A percentile compares a stretch with the other conserved stretches of the same genome.
Evolutionary conservation across 2,888 invertebrate genomes (phyloP).

Genomic region (Euclidia mi): DNA sequence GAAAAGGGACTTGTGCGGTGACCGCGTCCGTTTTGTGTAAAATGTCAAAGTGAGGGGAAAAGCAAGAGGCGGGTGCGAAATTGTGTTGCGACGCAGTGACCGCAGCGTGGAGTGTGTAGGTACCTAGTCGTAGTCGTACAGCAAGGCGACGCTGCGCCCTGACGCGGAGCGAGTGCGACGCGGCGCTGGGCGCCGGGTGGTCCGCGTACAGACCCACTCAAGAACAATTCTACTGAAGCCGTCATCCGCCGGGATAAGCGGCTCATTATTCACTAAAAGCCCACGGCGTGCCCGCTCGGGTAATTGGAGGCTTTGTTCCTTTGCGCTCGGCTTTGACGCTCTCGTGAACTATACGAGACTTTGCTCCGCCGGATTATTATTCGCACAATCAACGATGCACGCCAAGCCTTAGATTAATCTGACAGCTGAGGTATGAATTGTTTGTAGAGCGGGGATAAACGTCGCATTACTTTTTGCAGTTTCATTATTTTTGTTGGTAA

Average conservation of each 20-base stretch:
- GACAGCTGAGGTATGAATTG: conserved; percentile 81
- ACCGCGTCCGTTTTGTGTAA: conserved; percentile 79
- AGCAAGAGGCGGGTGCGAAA: conserved; percentile 71
- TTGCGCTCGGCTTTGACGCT: conserved; percentile 84
- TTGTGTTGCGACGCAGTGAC: conserved; percentile 82
- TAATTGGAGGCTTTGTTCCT: conserved; percentile 89
- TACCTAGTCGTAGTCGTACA: too few relatives aligned
- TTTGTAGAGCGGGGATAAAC: conserved; percentile 69
- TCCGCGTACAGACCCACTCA: conserved; percentile 75
- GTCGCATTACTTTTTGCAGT: conserved; percentile 73
- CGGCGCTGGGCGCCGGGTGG: conserved; percentile 66
- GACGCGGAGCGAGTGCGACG: conserved; percentile 15
- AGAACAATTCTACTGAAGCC: conserved; percentile 84
- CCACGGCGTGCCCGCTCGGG: conserved; percentile 86
- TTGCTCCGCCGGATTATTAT: conserved; percentile 78
- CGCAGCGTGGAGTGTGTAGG: conserved; percentile 63
- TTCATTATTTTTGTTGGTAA: conserved; percentile 59
- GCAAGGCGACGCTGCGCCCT: conserved; percentile 29
- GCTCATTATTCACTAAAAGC: conserved; percentile 90
- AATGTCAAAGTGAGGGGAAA: conserved; percentile 84
- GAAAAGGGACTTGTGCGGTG: conserved; percentile 76
- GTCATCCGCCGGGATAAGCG: conserved; percentile 85
- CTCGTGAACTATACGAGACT: conserved; percentile 75
- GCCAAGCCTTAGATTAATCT: conserved; percentile 80
- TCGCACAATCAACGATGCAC: conserved; percentile 84